A percentile compares a stretch with the other conserved stretches of the same genome.
These are phyloP conservation scores for Drosophila robusta DNA, from an alignment of 2,888 invertebrate species.

Conservation along the genomic window DNA sequence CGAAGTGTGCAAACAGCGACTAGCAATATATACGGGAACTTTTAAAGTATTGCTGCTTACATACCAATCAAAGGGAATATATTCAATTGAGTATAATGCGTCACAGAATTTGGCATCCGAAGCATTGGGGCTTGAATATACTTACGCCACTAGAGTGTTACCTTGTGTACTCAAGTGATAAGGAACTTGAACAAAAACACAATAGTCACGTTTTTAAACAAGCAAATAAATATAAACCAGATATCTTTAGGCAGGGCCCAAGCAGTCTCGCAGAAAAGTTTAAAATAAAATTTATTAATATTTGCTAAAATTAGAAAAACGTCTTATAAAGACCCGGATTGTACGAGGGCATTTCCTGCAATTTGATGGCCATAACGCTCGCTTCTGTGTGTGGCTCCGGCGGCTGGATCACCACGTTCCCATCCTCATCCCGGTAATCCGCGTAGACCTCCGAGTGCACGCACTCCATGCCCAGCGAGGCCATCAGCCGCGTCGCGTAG, in stretches of 20 bases:
- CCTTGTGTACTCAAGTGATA: too few relatives aligned
- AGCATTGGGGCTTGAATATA: too few relatives aligned
- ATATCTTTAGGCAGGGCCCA: neutral
- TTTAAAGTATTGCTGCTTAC: too few relatives aligned
- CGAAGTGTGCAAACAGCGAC: too few relatives aligned
- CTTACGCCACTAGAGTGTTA: too few relatives aligned
- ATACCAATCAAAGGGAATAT: too few relatives aligned
- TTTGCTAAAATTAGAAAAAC: slow-evolving; percentile 3
- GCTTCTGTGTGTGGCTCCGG: slow-evolving; percentile 59
- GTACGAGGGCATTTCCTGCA: slow-evolving; percentile 21
- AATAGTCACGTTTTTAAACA: too few relatives aligned
- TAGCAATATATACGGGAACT: too few relatives aligned
- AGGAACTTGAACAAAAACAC: too few relatives aligned
- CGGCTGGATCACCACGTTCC: slow-evolving; percentile 60
- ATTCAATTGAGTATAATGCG: too few relatives aligned
- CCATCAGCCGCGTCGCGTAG: slow-evolving; percentile 65
- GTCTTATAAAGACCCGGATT: slow-evolving; percentile 25
- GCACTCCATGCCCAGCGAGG: slow-evolving; percentile 61
- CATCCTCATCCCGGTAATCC: slow-evolving; percentile 63
- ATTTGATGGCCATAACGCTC: slow-evolving; percentile 9
- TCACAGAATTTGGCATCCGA: too few relatives aligned
- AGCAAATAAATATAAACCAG: too few relatives aligned
- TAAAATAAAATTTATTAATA: neutral
- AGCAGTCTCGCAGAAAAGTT: neutral
- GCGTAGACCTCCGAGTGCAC: slow-evolving; percentile 53